Evolutionary conservation across 2,888 invertebrate species (phyloP), one percentile per base, ranked within the genome.

Genomic region (Pecten maximus): DNA sequence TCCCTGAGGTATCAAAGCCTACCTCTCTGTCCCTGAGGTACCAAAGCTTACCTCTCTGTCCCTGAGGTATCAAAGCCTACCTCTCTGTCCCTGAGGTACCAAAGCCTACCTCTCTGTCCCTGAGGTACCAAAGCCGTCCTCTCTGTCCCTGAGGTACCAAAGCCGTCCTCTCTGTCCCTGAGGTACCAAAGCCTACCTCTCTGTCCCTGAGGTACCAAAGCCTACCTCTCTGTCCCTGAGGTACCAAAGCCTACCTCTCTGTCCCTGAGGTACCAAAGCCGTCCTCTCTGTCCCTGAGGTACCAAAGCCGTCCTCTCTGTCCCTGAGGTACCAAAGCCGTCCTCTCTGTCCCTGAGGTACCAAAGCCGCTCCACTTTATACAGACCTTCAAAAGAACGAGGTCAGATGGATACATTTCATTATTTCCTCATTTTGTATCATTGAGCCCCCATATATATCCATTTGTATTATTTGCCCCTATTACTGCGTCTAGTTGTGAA

Each of bases 341-440:
- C n/a, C n/a, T n/a, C 54, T 54, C 2, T 16, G 28, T 74, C 74
- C 74, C 74, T 35, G 0, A 10, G 74, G 74, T 15, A 74, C 74
- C 35, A 35, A 28, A 28, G 74, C 28, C 35, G 35, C n/a, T 60
- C n/a, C 60, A 60, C 23, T 74, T 74, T 74, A 35, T 35, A 74
- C 74, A 74, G 74, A 74, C 74, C 74, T 74, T 10, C 74, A 74
- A 74, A 74, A 74, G 74, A 23, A 23, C 35, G 35, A 74, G 74
- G 35, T 6, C 35, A 74, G 60, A 60, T n/a, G 12, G 74, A 23
- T 74, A 74, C 35, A 74, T 74, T 74, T 28, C 74, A 74, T 74
- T 74, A 74, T 74, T 35, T 74, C 74, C 35, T 74, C 74, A 35
- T 74, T 74, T 16, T 60, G 74, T 35, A 74, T 35, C 74, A 74